phyloP scores from a whole-genome alignment of 2,797 vertebrate genomes.

The Chanos chanos region DNA sequence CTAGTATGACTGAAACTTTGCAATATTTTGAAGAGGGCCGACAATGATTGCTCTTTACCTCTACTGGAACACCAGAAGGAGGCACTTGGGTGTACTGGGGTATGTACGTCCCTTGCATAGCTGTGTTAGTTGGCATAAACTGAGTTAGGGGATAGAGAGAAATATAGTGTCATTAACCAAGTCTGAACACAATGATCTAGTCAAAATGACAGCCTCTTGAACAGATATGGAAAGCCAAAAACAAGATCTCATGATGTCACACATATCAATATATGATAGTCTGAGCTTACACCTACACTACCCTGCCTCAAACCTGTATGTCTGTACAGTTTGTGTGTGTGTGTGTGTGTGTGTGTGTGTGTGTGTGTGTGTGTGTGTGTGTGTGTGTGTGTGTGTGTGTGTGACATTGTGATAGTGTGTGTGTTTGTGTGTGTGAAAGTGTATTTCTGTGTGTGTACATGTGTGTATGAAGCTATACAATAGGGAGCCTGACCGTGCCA shows the following conservation, averaged over 20 bases:
- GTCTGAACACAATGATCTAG: neutral
- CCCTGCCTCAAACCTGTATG: neutral
- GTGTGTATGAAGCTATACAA: too few species aligned
- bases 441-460: neutral
- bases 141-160: conserved; percentile 49
- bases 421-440: too few species aligned
- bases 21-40: neutral
- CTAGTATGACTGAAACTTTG: neutral
- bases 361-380: neutral
- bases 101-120: conserved; percentile 88
- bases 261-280: too few species aligned
- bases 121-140: conserved; percentile 83
- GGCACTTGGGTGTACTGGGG: conserved; percentile 87
- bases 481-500: conserved; percentile 74
- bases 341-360: neutral
- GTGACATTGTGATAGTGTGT: too few species aligned
- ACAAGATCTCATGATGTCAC: too few species aligned
- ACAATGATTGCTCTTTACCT: conserved; percentile 67
- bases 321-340: too few species aligned
- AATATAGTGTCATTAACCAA: neutral
- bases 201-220: too few species aligned
- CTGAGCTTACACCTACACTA: too few species aligned
- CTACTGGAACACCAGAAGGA: conserved; percentile 80
- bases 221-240: too few species aligned
- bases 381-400: neutral